These are phyloP conservation scores for Brachionus koreanus DNA, from an alignment of 1,140 invertebrate species.

Conservation along the genomic window DNA sequence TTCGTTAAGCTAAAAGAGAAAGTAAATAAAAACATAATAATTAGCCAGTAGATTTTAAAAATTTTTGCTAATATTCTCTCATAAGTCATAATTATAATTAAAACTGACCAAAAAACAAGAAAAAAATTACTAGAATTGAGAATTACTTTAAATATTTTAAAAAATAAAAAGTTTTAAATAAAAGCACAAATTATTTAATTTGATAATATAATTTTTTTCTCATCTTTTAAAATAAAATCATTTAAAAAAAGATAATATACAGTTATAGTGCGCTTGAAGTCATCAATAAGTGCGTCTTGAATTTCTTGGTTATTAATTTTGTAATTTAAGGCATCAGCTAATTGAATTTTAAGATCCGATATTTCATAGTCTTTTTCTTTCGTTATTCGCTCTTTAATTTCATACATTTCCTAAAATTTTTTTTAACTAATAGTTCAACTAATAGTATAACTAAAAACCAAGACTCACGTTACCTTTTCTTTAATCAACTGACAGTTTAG, in stretches of 20 bases:
- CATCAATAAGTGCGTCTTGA: slow-evolving; percentile 35
- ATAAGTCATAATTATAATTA: too few species aligned
- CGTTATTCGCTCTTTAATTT: neutral
- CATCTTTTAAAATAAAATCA: neutral
- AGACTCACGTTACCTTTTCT: slow-evolving; percentile 24
- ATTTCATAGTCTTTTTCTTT: slow-evolving; percentile 40
- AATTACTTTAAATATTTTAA: too few species aligned
- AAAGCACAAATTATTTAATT: too few species aligned
- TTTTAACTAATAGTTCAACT: slow-evolving; percentile 19
- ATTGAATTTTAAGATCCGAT: slow-evolving; percentile 4
- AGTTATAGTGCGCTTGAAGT: slow-evolving; percentile 27
- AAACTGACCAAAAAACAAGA: too few species aligned
- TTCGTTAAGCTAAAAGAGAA: too few species aligned
- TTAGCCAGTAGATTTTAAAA: too few species aligned
- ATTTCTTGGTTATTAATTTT: slow-evolving; percentile 21
- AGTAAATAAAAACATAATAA: too few species aligned
- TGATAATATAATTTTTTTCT: too few species aligned
- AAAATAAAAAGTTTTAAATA: too few species aligned
- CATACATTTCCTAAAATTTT: slow-evolving; percentile 12
- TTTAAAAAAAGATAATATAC: neutral
- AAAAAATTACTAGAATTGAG: too few species aligned
- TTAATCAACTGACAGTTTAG: slow-evolving; percentile 5
- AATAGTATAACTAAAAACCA: neutral
- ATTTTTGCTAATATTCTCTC: too few species aligned
- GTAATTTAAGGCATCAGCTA: neutral